Evolutionary conservation across 2,113 vertebrate species (phyloP), one percentile per base, ranked within the genome.

Genomic region (Vimba vimba): DNA sequence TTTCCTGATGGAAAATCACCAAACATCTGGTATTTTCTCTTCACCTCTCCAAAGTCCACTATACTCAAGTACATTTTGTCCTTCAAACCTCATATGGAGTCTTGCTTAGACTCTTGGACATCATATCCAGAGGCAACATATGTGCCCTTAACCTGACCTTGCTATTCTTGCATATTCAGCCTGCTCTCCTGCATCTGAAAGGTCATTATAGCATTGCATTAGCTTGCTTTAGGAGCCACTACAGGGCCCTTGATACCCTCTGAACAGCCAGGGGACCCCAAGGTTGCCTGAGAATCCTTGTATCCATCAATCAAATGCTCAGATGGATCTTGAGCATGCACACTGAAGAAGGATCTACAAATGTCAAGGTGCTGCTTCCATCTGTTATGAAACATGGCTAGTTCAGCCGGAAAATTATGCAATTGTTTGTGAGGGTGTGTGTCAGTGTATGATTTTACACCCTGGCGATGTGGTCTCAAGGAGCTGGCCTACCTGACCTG

Each of bases 81-180:
- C 50, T 86, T 86, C 73, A 82, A 82, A 85, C 36, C 68, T 73
- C 81, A 79, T 52, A 87, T 83, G 83, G 74, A 78, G 59, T 25
- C 55, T 83, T 69, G 21, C 43, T 60, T 43, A 52, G 79, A 60
- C 86, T 83, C 83, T 77, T 87, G 85, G 79, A 86, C 74, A 76
- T 74, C 23, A 11, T 66, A 59, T 64, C 62, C 66, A 3, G 30
- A 75, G 52, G 76, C 79, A 73, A 23, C 68, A 71, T 39, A 57
- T 57, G 25, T 68, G 79, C 12, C 73, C 88, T 73, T 73, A 85
- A 83, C 80, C 57, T 85, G 59, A 83, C 88, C 87, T 87, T 80
- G 74, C 64, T 79, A 55, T 74, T 64, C 8, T n/a, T 85, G 52
- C 78, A 69, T 36, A 25, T 82, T 69, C 68, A 83, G 57, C 25